A percentile compares a stretch with the other conserved stretches of the same genome.
phyloP scores from a whole-genome alignment of 2,113 vertebrate genomes.

The Dipodomys stephensi region DNA sequence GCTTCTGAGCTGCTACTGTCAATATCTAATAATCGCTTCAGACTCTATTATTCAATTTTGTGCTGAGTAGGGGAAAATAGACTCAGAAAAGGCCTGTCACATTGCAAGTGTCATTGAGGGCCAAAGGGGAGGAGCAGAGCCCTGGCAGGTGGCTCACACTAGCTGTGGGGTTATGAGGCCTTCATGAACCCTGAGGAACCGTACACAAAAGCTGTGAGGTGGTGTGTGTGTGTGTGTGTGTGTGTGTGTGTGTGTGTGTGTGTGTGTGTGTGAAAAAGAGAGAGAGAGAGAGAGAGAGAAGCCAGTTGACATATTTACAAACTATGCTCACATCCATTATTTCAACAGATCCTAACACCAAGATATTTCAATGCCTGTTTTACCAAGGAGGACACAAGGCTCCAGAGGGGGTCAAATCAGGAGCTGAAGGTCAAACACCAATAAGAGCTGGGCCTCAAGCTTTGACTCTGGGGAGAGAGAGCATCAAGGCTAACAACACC shows the following conservation, averaged over 20 bases:
- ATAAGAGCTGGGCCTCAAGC: not conserved
- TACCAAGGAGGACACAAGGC: not conserved
- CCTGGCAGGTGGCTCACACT: not conserved
- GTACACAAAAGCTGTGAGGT: not conserved
- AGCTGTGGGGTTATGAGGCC: not conserved
- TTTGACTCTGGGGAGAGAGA: not conserved
- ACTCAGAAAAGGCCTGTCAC: conserved; percentile 22
- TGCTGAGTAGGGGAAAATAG: not conserved
- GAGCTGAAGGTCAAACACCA: not conserved
- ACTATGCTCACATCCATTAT: not conserved
- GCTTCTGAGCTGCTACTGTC: conserved; percentile 37
- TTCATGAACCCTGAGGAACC: not conserved
- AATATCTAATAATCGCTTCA: conserved; percentile 64
- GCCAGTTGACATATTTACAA: not conserved
- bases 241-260: not conserved
- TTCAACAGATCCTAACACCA: not conserved
- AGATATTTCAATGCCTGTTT: not conserved
- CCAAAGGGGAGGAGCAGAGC: not conserved
- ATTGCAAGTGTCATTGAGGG: conserved; percentile 8
- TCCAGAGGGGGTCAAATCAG: not conserved
- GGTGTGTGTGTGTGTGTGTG: not conserved
- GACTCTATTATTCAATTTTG: conserved; percentile 72
- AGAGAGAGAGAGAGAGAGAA: too few relatives aligned
- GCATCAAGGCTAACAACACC: not conserved
- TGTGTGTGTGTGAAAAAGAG: too few relatives aligned